Evolutionary conservation across 2,113 vertebrate genomes (phyloP).

Genomic region (Myotis davidii): DNA sequence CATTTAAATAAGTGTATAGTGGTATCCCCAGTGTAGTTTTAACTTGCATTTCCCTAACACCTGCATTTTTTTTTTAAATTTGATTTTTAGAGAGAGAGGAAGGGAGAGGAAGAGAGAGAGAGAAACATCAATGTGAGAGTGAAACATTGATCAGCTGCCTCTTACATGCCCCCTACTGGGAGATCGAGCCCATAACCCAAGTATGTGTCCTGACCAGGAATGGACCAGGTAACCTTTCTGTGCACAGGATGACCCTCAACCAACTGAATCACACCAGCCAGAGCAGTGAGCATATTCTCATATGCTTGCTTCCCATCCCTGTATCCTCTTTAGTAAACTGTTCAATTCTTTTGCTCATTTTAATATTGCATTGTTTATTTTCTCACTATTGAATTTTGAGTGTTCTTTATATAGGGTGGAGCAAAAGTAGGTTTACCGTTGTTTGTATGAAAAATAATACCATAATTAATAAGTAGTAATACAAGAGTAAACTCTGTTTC

Average conservation of each 20-base stretch:
- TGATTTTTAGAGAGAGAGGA: background rate
- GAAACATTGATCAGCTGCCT: background rate
- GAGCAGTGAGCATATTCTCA: background rate
- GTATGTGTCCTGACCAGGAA: background rate
- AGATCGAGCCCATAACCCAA: background rate
- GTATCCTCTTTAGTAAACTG: background rate
- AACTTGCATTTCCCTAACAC: background rate
- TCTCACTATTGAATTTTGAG: background rate
- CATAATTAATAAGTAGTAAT: background rate
- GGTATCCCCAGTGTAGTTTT: rapidly evolving
- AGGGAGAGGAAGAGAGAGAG: background rate
- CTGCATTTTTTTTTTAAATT: background rate
- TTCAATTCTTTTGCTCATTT: background rate
- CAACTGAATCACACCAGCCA: background rate
- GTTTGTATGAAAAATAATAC: background rate
- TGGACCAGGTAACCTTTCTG: background rate
- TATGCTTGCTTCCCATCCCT: background rate
- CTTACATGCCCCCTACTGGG: background rate
- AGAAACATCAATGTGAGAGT: background rate
- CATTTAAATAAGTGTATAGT: background rate
- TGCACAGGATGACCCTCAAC: background rate
- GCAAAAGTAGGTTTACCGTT: background rate
- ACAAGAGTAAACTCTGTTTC: background rate
- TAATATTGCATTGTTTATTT: background rate
- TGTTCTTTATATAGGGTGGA: background rate